Evolutionary conservation across 2,113 vertebrate genomes (phyloP).

Genomic region (Oryzias curvinotus): DNA sequence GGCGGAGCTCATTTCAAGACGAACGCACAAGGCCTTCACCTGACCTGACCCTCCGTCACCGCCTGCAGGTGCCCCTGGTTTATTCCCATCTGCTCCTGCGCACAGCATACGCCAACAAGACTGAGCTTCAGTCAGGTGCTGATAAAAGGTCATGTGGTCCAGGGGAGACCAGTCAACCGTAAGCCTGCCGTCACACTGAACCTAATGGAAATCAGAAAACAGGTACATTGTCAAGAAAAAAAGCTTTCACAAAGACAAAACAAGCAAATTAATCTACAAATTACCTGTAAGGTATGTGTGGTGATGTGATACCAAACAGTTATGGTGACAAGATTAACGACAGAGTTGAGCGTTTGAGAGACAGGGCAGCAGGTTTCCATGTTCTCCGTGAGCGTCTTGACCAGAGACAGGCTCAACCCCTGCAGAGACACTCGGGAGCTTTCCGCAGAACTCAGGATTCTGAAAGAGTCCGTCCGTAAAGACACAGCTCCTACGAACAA

Average conservation of each 20-base stretch:
- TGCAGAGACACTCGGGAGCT: constrained; percentile 82
- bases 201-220: constrained; percentile 62
- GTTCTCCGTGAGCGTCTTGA: constrained; percentile 86
- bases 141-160: constrained; percentile 94
- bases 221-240: not conserved
- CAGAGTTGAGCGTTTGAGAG: constrained; percentile 76
- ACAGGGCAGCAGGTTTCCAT: constrained; percentile 88
- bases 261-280: not conserved
- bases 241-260: not conserved
- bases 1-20: constrained; percentile 81
- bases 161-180: constrained; percentile 86
- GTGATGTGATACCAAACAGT: constrained; percentile 83
- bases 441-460: constrained; percentile 81
- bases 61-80: not conserved
- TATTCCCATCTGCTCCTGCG: constrained; percentile 12
- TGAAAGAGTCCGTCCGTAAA: constrained; percentile 84
- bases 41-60: constrained; percentile 8
- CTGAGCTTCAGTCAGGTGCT: constrained; percentile 83
- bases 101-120: constrained; percentile 75
- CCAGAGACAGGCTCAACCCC: constrained; percentile 84
- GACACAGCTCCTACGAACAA: constrained; percentile 83
- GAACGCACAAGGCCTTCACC: constrained; percentile 68
- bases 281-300: constrained; percentile 88
- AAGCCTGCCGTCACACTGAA: constrained; percentile 85
- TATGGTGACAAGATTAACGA: constrained; percentile 81